phyloP scores from a whole-genome alignment of 37 sponge, comb jelly and placozoan species.

The Spongia lamella region DNA sequence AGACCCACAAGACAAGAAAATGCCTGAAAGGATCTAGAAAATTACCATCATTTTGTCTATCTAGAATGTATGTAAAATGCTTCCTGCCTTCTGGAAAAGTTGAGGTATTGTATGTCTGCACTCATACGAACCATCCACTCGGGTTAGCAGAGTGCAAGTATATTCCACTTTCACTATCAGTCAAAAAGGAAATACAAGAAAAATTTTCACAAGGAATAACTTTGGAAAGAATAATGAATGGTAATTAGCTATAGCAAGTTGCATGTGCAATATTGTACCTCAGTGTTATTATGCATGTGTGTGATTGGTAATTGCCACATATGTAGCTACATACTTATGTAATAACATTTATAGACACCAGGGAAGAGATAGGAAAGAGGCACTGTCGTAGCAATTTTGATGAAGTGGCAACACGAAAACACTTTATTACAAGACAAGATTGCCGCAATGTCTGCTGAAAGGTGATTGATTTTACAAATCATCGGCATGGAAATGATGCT shows the following conservation, averaged over 20 bases:
- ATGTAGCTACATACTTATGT: too few relatives aligned
- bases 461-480: background rate
- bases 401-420: background rate
- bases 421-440: too few relatives aligned
- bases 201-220: background rate
- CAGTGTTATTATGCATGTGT: too few relatives aligned
- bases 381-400: background rate
- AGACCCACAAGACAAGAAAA: too few relatives aligned
- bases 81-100: background rate
- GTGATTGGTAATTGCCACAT: too few relatives aligned
- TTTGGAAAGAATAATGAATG: conserved; percentile 21
- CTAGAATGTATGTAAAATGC: too few relatives aligned
- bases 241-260: background rate
- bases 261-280: too few relatives aligned
- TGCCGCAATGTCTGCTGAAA: background rate
- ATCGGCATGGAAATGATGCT: conserved; percentile 12
- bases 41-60: too few relatives aligned
- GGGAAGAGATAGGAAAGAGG: too few relatives aligned
- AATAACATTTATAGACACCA: too few relatives aligned
- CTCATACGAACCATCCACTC: conserved; percentile 21
- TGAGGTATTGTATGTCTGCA: background rate
- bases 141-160: conserved; percentile 14
- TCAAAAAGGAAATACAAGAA: background rate
- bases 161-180: conserved; percentile 1
- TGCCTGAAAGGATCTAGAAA: too few relatives aligned